phyloP scores from a whole-genome alignment of 2,797 vertebrate species.

The Sebastes trivittatus region DNA sequence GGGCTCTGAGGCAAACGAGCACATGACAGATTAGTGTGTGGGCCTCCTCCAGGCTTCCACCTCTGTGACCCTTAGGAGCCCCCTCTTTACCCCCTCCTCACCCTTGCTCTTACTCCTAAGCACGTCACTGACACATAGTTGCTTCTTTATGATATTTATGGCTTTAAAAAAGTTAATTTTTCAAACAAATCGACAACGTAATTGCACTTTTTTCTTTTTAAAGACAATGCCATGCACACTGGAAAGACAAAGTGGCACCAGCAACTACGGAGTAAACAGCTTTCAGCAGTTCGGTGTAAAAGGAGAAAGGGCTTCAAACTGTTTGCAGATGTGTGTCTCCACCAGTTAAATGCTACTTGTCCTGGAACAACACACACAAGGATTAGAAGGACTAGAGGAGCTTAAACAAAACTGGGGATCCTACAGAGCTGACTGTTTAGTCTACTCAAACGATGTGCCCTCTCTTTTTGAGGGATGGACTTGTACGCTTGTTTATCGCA shows the following conservation, averaged over 20 bases:
- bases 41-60: conserved; percentile 87
- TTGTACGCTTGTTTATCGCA: conserved; percentile 84
- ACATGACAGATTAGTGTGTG: conserved; percentile 90
- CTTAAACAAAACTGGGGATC: conserved; percentile 70
- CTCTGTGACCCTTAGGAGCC: conserved; percentile 85
- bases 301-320: conserved; percentile 81
- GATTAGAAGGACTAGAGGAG: conserved; percentile 78
- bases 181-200: background rate
- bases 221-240: background rate
- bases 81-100: conserved; percentile 66
- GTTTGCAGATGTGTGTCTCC: conserved; percentile 91
- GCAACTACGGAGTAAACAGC: conserved; percentile 53
- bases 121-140: background rate
- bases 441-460: conserved; percentile 69
- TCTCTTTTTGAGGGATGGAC: conserved; percentile 68
- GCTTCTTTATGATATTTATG: background rate
- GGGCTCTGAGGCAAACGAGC: conserved; percentile 87
- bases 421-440: conserved; percentile 70
- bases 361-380: conserved; percentile 82
- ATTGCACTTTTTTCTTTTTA: background rate
- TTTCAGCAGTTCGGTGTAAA: conserved; percentile 40
- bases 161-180: background rate
- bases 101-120: conserved; percentile 52
- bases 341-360: conserved; percentile 72
- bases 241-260: conserved; percentile 18